These are phyloP conservation scores for Steinernema khuongi DNA, from an alignment of 1,140 invertebrate species.

Conservation along the genomic window DNA sequence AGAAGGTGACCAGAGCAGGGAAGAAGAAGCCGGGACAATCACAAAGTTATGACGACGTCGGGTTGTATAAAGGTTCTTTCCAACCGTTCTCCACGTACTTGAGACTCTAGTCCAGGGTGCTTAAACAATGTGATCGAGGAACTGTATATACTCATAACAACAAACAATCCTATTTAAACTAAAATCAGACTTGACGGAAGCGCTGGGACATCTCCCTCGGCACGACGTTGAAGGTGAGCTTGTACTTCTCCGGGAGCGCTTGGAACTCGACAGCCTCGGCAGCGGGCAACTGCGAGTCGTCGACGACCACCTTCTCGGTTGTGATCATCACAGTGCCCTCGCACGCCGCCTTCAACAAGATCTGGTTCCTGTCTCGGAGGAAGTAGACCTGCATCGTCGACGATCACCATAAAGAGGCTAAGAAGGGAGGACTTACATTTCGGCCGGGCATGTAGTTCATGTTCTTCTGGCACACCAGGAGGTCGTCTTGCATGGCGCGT, in stretches of 20 bases:
- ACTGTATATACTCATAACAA: not conserved
- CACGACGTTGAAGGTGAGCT: not conserved
- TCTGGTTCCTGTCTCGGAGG: not conserved
- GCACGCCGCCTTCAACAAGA: not conserved
- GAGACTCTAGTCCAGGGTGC: too few species aligned
- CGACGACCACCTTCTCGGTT: not conserved
- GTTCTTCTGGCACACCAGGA: not conserved
- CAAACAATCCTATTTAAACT: not conserved
- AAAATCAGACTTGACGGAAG: not conserved
- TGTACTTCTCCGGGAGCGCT: not conserved
- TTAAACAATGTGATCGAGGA: too few species aligned
- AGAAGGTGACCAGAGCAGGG: too few species aligned
- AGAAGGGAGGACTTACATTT: not conserved
- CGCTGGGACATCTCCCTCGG: slow-evolving; percentile 2
- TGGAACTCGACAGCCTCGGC: not conserved
- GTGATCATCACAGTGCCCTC: slow-evolving; percentile 1
- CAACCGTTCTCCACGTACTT: too few species aligned
- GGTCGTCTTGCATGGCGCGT: not conserved
- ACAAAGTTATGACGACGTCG: too few species aligned
- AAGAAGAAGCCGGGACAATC: too few species aligned
- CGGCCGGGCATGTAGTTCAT: slow-evolving; percentile 5
- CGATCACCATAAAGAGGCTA: not conserved
- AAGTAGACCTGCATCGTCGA: not conserved
- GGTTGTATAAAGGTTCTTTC: too few species aligned
- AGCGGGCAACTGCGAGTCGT: not conserved